Evolutionary conservation across 2,888 invertebrate species (phyloP).

Genomic region (Dermolepida albohirtum): DNA sequence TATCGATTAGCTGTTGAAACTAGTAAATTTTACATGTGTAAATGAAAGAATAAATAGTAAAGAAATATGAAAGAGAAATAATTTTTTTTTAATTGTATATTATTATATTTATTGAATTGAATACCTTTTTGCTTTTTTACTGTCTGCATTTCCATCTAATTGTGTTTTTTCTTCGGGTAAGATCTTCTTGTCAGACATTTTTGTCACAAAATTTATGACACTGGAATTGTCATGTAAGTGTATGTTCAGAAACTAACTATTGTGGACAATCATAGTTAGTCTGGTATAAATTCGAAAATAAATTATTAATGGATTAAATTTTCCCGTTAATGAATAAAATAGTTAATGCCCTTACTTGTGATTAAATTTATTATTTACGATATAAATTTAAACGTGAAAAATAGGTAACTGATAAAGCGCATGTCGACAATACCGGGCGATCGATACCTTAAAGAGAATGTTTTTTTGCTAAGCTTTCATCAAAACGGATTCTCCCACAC

Average conservation of each 20-base stretch:
- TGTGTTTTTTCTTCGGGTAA: constrained; percentile 65
- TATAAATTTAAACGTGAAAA: neutral
- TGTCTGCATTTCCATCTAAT: constrained; percentile 66
- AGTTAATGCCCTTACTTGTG: too few relatives aligned
- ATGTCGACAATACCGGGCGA: constrained; percentile 10
- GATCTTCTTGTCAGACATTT: constrained; percentile 66
- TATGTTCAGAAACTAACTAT: constrained; percentile 11
- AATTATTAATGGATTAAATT: neutral
- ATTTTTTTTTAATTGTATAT: too few relatives aligned
- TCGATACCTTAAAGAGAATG: constrained; percentile 16
- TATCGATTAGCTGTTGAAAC: constrained; percentile 40
- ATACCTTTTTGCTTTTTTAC: constrained; percentile 68
- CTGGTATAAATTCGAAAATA: neutral
- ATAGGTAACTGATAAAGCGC: constrained; percentile 6
- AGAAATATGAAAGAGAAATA: too few relatives aligned
- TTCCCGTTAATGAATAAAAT: too few relatives aligned
- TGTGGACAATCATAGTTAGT: neutral
- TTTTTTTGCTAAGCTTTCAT: constrained; percentile 25
- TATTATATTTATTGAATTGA: neutral
- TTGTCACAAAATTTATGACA: constrained; percentile 26
- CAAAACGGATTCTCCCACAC: constrained; percentile 19
- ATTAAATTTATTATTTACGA: too few relatives aligned
- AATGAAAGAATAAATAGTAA: too few relatives aligned
- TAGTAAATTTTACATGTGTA: constrained; percentile 9
- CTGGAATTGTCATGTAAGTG: constrained; percentile 22